phyloP scores from a whole-genome alignment of 2,113 vertebrate genomes.

The Antechinus flavipes region DNA sequence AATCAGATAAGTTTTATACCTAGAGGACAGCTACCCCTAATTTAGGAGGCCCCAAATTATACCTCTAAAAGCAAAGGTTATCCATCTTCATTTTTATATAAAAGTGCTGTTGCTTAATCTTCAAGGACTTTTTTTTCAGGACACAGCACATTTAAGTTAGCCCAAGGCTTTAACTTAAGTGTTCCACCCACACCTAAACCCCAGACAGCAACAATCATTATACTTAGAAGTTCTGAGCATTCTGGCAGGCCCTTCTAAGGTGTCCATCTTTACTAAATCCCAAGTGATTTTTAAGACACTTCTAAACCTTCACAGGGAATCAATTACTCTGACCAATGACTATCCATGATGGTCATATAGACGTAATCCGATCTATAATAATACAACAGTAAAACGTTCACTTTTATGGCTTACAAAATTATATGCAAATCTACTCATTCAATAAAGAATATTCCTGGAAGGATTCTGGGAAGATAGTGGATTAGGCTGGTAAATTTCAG shows the following conservation, averaged over 20 bases:
- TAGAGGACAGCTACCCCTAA: not conserved
- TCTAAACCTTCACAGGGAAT: not conserved
- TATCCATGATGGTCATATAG: not conserved
- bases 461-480: too few species aligned
- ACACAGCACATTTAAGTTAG: not conserved
- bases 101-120: conserved; percentile 16
- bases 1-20: not conserved
- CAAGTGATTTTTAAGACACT: not conserved
- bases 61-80: not conserved
- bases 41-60: not conserved
- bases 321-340: not conserved
- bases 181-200: not conserved
- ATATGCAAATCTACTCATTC: not conserved
- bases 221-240: conserved; percentile 14
- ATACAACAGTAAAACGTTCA: not conserved
- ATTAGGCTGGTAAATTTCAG: too few species aligned
- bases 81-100: not conserved
- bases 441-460: not conserved
- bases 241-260: not conserved
- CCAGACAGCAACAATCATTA: conserved; percentile 10
- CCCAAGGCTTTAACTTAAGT: not conserved
- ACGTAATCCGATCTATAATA: not conserved
- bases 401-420: not conserved
- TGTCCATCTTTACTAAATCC: not conserved
- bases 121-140: not conserved